Percentiles rank a stretch among this genome's conserved stretches.
Conservation (phyloP, 2,113 vertebrate species). For the Marcusenius ussheri region DNA sequence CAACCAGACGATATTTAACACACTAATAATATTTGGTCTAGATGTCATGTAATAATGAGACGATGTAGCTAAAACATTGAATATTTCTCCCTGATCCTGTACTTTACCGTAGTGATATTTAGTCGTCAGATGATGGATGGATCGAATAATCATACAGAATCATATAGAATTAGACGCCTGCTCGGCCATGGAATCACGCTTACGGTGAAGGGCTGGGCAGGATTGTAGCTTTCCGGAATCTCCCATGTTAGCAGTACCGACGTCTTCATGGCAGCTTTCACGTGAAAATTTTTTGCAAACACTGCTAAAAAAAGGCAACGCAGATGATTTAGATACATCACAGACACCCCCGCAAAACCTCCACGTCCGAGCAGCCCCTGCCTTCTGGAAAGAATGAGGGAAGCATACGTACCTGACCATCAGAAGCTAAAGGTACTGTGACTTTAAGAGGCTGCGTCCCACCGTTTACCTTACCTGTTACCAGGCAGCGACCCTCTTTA, state of each 20-base stretch:
- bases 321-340: slow-evolving; percentile 76
- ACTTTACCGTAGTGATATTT: not conserved
- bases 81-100: not conserved
- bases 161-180: not conserved
- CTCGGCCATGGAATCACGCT: slow-evolving; percentile 43
- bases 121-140: not conserved
- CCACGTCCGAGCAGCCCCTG: slow-evolving; percentile 6
- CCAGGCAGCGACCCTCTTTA: not conserved
- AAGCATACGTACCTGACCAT: slow-evolving; percentile 48
- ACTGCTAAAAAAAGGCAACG: slow-evolving; percentile 96
- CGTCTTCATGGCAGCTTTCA: slow-evolving; percentile 98
- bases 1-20: not conserved
- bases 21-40: not conserved
- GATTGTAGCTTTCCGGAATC: slow-evolving; percentile 97
- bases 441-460: slow-evolving; percentile 17
- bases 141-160: not conserved
- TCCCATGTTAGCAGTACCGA: slow-evolving; percentile 96
- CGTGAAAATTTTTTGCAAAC: slow-evolving; percentile 99
- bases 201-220: slow-evolving; percentile 97
- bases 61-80: not conserved
- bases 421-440: not conserved
- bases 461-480: slow-evolving; percentile 34
- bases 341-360: not conserved
- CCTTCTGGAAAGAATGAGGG: not conserved
- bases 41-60: not conserved